Base-by-base conservation (phyloP, 2,888 invertebrate species). In the Nymphalis polychloros region DNA sequence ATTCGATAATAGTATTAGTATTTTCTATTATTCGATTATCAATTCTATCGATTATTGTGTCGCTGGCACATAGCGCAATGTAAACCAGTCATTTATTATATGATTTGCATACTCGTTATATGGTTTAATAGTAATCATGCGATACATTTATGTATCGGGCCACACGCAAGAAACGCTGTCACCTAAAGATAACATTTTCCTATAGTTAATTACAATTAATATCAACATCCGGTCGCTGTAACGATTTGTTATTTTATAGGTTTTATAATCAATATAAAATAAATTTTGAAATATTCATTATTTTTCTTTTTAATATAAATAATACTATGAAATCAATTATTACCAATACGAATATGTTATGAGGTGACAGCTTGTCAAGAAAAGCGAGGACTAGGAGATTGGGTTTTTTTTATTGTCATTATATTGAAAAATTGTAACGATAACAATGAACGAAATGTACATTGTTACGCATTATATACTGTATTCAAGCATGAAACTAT, bases 1-100 rank as follows among this genome's bases (percentile, higher is more conserved):
- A 80, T 84, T 83, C 83, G 81, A 79, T 67, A 67, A 49, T 63
- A 69, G 52, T 64, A 52, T 67, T 65, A 66, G 67, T 64, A 68
- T 61, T 67, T 66, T 71, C 59, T 64, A 41, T 59, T 31, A 59
- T 59, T 55, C 46, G 49, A 49, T 41, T 48, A 55, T 41, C n/a
- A 35, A 41, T 19, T 19, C 17, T 55, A 16, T 55, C 27, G 53
- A 17, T 31, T 55, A 52, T 23, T 55, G 53, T 55, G 31, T 27
- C 17, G 27, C 27, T 13, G 16, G 57, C 57, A 57, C n/a, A 23
- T 53, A 27, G 53, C 35, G 35, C 31, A n/a, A 16, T 57, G n/a
- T 59, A 20, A 7, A 16, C 47, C 47, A 55, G 61, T 10, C 13
- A 50, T 62, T 49, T 31, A n/a, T 49, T 62, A 19, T n/a, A 49